A percentile compares a stretch with the other conserved stretches of the same genome.
Evolutionary conservation across 1,140 invertebrate species (phyloP).

Genomic region (Magallana angulata): DNA sequence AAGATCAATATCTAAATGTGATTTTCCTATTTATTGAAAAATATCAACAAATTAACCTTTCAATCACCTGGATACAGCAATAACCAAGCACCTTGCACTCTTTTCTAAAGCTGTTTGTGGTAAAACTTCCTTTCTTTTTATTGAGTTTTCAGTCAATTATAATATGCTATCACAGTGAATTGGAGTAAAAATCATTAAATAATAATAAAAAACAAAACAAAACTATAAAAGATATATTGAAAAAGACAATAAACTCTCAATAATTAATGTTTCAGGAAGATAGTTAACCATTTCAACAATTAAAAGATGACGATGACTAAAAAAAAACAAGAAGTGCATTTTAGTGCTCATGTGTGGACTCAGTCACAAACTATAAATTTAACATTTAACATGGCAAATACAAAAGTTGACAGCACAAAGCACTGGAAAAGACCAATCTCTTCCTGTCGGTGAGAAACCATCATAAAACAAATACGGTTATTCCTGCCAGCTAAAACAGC

Average conservation of each 20-base stretch:
- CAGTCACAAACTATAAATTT: too few species aligned
- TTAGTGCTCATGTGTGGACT: too few species aligned
- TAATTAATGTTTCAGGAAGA: not conserved
- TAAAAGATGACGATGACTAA: too few species aligned
- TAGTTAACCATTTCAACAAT: not conserved
- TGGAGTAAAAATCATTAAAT: too few species aligned
- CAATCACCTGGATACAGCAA: not conserved
- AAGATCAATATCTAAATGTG: slow-evolving; percentile 30
- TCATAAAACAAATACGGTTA: not conserved
- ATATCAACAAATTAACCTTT: slow-evolving; percentile 38
- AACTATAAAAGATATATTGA: not conserved
- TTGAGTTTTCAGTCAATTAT: not conserved
- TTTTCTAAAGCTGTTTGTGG: not conserved
- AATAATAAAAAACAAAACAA: not conserved
- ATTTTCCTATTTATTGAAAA: slow-evolving; percentile 16
- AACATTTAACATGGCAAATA: too few species aligned
- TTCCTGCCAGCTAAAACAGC: not conserved
- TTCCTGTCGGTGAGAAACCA: not conserved
- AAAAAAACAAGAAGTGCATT: too few species aligned
- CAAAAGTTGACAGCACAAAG: too few species aligned
- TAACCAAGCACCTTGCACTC: not conserved
- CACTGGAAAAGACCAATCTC: too few species aligned
- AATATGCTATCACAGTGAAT: not conserved
- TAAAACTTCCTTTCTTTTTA: not conserved
- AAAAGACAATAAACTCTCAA: not conserved